Evolutionary conservation across 2,113 vertebrate genomes (phyloP), one percentile per base, ranked within the genome.

Genomic region (Tupaia chinensis): DNA sequence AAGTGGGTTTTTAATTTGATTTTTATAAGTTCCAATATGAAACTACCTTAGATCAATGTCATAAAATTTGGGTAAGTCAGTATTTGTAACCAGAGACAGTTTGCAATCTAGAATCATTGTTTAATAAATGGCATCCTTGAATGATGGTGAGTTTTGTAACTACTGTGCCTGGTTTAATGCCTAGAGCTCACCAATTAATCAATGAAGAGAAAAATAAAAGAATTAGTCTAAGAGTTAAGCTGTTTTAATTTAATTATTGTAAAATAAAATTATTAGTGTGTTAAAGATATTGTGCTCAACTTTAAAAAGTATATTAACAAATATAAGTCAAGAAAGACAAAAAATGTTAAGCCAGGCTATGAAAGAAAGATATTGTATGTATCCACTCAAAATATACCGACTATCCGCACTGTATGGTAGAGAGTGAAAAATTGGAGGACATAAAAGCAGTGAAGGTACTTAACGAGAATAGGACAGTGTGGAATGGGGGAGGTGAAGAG

Each of bases 241-340:
- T 74, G 19, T 94, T 92, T 69, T 63, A 80, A 25, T 6, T 86
- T 70, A 53, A 68, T 74, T 56, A 44, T 25, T 32, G 2, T 73
- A 85, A 77, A 61, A 25, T 70, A 90, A 95, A 94, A 92, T 60
- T 20, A 82, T 92, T 44, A 81, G 12, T 34, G 65, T 77, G 73
- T 89, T 54, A 61, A 92, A 89, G 27, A 89, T 63, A 82, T 65
- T 89, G 44, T 72, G 53, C n/a, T 95, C 58, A 92, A 61, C 86
- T 92, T 95, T 32, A 92, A 97, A 97, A 81, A 88, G 60, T 7
- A 72, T 6, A 29, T 88, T 91, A 78, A 93, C 3, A 23, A 63
- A 93, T 84, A 70, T 89, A 70, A 9, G 23, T 72, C 94, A 92
- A 90, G 94, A 97, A 87, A 2, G 91, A 92, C 66, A 78, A 89